Percentiles rank a stretch among this genome's conserved stretches.
Evolutionary conservation across 2,888 invertebrate species (phyloP).

Genomic region (Cloeon dipterum): DNA sequence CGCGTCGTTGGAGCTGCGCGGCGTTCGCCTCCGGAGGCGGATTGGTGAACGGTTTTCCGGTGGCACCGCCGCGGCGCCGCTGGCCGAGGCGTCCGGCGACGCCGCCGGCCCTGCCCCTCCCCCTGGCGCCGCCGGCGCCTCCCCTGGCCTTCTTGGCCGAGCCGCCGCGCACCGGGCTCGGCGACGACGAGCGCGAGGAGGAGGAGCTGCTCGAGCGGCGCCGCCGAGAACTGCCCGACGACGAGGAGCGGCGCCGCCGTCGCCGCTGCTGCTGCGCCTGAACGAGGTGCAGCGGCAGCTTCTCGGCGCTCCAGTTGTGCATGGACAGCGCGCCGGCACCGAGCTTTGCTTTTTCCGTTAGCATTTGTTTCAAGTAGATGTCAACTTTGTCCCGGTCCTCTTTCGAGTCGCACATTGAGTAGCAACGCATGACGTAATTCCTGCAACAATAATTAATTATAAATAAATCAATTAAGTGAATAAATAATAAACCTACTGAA

Average conservation of each 20-base stretch:
- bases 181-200: constrained; percentile 16
- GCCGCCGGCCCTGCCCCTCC: constrained; percentile 29
- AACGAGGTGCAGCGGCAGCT: constrained; percentile 39
- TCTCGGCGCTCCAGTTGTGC: constrained; percentile 87
- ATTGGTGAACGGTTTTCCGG: neutral
- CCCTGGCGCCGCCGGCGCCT: constrained; percentile 11
- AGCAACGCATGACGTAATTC: constrained; percentile 78
- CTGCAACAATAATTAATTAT: constrained; percentile 11
- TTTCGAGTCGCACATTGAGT: constrained; percentile 67
- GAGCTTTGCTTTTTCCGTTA: constrained; percentile 71
- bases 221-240: constrained; percentile 14
- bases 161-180: constrained; percentile 14
- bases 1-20: constrained; percentile 64
- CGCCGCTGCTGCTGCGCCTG: neutral
- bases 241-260: neutral
- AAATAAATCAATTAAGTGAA: neutral
- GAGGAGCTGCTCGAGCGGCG: constrained; percentile 17
- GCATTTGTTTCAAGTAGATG: constrained; percentile 79
- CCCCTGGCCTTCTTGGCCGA: constrained; percentile 8
- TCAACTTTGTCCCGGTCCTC: constrained; percentile 88
- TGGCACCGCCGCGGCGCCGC: neutral
- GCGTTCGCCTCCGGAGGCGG: constrained; percentile 36
- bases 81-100: constrained; percentile 15
- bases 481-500: constrained; percentile 27
- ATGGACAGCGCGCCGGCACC: constrained; percentile 49